phyloP scores from a whole-genome alignment of 2,888 invertebrate genomes.

The Macrosiphum euphorbiae region DNA sequence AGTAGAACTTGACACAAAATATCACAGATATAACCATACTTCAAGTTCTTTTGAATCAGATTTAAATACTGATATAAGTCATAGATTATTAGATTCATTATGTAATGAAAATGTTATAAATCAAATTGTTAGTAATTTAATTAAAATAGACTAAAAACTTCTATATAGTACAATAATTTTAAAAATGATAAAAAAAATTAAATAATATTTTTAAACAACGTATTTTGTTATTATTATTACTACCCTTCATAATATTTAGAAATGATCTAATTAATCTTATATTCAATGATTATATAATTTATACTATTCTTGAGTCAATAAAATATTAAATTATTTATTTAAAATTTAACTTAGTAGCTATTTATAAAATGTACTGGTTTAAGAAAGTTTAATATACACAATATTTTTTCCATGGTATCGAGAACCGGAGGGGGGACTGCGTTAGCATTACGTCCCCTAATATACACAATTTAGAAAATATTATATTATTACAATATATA shows the following conservation, averaged over 20 bases:
- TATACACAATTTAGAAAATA: too few relatives aligned
- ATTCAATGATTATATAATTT: background rate
- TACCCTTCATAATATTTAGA: background rate
- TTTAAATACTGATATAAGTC: conserved; percentile 9
- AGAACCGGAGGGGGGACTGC: too few relatives aligned
- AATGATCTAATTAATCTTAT: too few relatives aligned
- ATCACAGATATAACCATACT: conserved; percentile 35
- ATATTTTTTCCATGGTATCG: too few relatives aligned
- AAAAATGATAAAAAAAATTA: background rate
- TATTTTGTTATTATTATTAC: background rate
- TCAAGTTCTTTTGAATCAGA: background rate
- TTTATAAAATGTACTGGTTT: too few relatives aligned
- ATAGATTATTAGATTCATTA: conserved; percentile 39
- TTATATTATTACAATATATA: too few relatives aligned
- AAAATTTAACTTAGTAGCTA: background rate
- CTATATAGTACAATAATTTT: background rate
- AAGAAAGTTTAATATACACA: too few relatives aligned
- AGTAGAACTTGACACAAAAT: conserved; percentile 9
- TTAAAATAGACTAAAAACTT: background rate
- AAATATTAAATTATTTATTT: background rate
- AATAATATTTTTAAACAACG: background rate
- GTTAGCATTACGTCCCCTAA: too few relatives aligned
- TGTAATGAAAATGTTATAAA: conserved; percentile 54
- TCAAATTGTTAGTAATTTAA: conserved; percentile 42
- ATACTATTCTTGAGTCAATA: background rate